Evolutionary conservation across 2,797 vertebrate genomes (phyloP), one percentile per base, ranked within the genome.

Genomic region (Protonibea diacanthus): DNA sequence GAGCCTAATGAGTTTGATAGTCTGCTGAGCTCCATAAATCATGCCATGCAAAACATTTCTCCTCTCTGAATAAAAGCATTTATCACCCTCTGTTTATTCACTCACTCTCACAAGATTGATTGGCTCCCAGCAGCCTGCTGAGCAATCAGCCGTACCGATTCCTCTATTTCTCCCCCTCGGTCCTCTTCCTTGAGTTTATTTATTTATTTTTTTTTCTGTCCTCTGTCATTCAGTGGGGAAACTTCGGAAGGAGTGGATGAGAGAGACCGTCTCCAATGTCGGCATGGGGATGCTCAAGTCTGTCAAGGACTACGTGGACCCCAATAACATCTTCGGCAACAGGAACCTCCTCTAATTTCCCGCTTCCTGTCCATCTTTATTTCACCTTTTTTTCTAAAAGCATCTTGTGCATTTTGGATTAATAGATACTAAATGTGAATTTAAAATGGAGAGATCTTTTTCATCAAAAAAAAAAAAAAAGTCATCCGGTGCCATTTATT

Each of bases 11-110:
- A 99, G 97, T 97, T 97, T 98, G 97, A 98, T 98, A 97, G 97
- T 98, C 97, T 98, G 95, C 96, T 98, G 97, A 97, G 97, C 97
- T 97, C 97, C 97, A 99, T 99, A 99, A 99, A 99, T 99, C 98
- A 99, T 96, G 96, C 96, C 98, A 98, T 98, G 97, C 97, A 98
- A 98, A 99, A 98, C 97, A 99, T 98, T 98, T 98, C 98, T 97
- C 96, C 96, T 97, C 96, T 97, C 96, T 97, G 97, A 97, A 98
- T 97, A 97, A 99, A 97, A 98, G 95, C 98, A 99, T 99, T 98
- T 98, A 99, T 99, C 98, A 99, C 96, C 94, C 96, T 96, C 96
- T 97, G 97, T 99, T 98, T 98, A 97, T 97, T 98, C 97, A 97
- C 96, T 97, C 97, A 94, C 96, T 96, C 96, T 97, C 96, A 94